Conservation (phyloP, 2,113 vertebrate species). For the Gobius niger region DNA sequence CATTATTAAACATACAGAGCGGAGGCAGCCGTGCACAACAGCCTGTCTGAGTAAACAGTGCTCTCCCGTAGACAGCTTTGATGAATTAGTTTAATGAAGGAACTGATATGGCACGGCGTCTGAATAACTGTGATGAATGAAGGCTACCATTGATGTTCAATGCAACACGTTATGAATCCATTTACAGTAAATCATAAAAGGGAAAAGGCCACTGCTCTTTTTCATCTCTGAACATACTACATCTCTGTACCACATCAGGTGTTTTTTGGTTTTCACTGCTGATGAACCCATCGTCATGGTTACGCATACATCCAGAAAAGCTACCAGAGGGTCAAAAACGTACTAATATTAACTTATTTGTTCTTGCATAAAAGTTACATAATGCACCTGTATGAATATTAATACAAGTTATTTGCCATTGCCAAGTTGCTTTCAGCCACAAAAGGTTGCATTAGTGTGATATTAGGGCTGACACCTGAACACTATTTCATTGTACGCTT, state of each 20-base stretch:
- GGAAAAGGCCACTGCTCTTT: background rate
- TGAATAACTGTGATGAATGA: slow-evolving; percentile 19
- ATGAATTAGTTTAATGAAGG: slow-evolving; percentile 7
- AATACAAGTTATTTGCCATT: too few relatives aligned
- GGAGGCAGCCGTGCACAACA: background rate
- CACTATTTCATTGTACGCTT: too few relatives aligned
- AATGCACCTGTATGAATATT: too few relatives aligned
- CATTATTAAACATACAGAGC: background rate
- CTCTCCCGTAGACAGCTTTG: background rate
- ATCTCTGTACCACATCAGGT: background rate
- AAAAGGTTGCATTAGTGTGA: too few relatives aligned
- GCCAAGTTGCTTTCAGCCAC: too few relatives aligned
- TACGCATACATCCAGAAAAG: too few relatives aligned
- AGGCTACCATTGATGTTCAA: background rate
- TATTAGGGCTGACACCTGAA: too few relatives aligned
- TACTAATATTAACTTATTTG: too few relatives aligned
- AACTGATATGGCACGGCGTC: background rate
- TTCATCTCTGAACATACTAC: background rate
- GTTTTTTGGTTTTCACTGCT: too few relatives aligned
- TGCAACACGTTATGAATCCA: background rate
- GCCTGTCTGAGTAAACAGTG: background rate
- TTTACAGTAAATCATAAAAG: background rate
- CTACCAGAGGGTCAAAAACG: too few relatives aligned
- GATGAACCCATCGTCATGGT: too few relatives aligned
- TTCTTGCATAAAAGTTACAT: too few relatives aligned